These are phyloP conservation scores for Entomobrya multifasciata DNA, from an alignment of 2,888 invertebrate species.

Conservation along the genomic window DNA sequence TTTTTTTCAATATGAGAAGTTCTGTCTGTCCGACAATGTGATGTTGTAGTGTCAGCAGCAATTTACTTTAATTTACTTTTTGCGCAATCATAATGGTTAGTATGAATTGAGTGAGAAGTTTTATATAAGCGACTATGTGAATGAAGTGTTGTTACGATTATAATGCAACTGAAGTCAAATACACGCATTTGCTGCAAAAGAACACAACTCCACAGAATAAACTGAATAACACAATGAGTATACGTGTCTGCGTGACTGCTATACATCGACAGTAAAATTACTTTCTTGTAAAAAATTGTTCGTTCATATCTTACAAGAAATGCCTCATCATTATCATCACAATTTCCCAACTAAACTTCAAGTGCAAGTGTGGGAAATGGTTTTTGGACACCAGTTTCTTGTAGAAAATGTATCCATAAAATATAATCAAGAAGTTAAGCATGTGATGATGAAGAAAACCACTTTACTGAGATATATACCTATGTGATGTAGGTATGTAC, in stretches of 20 bases:
- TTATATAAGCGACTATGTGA: no score
- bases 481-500: background rate
- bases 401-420: background rate
- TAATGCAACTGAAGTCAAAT: no score
- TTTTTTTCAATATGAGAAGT: constrained; percentile 26
- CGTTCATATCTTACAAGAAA: background rate
- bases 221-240: constrained; percentile 3
- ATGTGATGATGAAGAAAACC: background rate
- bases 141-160: no score
- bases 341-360: constrained; percentile 41
- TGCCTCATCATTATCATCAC: background rate
- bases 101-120: no score
- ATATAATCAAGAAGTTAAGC: background rate
- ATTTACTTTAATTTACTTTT: constrained; percentile 68
- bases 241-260: constrained; percentile 16
- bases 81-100: constrained; percentile 41
- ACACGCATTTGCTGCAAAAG: background rate
- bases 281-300: background rate
- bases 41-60: constrained; percentile 64
- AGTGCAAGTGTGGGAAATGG: constrained; percentile 67
- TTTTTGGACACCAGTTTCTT: constrained; percentile 40
- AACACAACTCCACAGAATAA: background rate
- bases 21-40: constrained; percentile 34
- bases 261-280: constrained; percentile 3
- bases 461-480: background rate